These are phyloP conservation scores for Xestia xanthographa DNA, from an alignment of 2,888 invertebrate species.

Conservation along the genomic window DNA sequence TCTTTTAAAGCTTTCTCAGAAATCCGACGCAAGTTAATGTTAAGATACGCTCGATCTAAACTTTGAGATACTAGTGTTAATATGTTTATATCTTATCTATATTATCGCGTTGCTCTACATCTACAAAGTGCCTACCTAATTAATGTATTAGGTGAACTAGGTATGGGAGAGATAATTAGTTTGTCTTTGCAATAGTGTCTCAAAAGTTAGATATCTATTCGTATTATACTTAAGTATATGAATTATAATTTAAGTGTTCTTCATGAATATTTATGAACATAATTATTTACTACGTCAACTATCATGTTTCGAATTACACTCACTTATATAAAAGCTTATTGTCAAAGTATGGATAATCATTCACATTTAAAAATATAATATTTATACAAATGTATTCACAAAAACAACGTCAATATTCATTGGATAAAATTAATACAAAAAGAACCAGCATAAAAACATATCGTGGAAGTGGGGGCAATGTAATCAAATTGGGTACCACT, in stretches of 20 bases:
- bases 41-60: slow-evolving; percentile 58
- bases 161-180: neutral
- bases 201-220: slow-evolving; percentile 24
- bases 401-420: slow-evolving; percentile 39
- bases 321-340: slow-evolving; percentile 9
- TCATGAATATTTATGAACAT: slow-evolving; percentile 12
- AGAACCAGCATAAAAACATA: slow-evolving; percentile 83
- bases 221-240: slow-evolving; percentile 23
- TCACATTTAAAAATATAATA: slow-evolving; percentile 6
- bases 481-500: slow-evolving; percentile 66
- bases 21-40: slow-evolving; percentile 83
- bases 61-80: slow-evolving; percentile 44
- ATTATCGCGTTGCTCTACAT: neutral
- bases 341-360: slow-evolving; percentile 10
- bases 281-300: slow-evolving; percentile 8
- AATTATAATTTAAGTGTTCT: slow-evolving; percentile 33
- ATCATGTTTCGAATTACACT: slow-evolving; percentile 10
- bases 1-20: slow-evolving; percentile 64
- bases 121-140: slow-evolving; percentile 8
- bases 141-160: neutral
- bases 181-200: slow-evolving; percentile 9
- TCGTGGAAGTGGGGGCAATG: slow-evolving; percentile 74
- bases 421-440: slow-evolving; percentile 63
- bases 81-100: neutral
- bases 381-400: slow-evolving; percentile 34